Conservation (phyloP, 2,797 vertebrate species). For the Leptoclinus maculatus region DNA sequence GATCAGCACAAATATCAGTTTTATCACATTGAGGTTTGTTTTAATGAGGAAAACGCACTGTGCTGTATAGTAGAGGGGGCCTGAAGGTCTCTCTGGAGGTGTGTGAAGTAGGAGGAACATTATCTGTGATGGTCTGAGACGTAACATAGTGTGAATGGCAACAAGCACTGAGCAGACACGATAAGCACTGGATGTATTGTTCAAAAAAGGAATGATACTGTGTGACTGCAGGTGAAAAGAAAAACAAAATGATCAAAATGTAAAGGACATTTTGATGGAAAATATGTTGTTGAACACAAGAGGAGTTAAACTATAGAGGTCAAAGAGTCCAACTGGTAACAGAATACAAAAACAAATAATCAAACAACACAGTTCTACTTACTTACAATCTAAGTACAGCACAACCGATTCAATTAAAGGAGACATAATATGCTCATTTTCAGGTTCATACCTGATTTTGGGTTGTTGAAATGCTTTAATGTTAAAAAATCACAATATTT, state of each 20-base stretch:
- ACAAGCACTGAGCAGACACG: neutral
- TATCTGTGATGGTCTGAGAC: constrained; percentile 15
- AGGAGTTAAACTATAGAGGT: neutral
- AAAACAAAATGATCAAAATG: neutral
- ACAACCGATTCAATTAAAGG: neutral
- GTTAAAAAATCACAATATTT: too few relatives aligned
- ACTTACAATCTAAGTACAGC: neutral
- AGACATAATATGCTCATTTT: neutral
- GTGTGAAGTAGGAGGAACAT: constrained; percentile 40
- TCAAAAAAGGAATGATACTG: neutral
- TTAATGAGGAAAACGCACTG: neutral
- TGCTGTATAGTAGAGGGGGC: constrained; percentile 8
- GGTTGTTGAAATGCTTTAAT: too few relatives aligned
- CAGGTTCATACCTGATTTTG: too few relatives aligned
- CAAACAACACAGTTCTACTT: neutral
- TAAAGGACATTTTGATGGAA: too few relatives aligned
- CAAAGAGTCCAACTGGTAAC: neutral
- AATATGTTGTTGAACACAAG: too few relatives aligned
- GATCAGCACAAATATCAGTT: constrained; percentile 30
- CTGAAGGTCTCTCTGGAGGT: constrained; percentile 41
- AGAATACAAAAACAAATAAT: neutral
- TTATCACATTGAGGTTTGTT: constrained; percentile 2
- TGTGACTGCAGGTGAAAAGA: neutral
- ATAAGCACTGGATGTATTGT: neutral
- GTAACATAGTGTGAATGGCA: neutral